Conservation (phyloP, 1,140 invertebrate species). For the Archegozetes longisetosus region DNA sequence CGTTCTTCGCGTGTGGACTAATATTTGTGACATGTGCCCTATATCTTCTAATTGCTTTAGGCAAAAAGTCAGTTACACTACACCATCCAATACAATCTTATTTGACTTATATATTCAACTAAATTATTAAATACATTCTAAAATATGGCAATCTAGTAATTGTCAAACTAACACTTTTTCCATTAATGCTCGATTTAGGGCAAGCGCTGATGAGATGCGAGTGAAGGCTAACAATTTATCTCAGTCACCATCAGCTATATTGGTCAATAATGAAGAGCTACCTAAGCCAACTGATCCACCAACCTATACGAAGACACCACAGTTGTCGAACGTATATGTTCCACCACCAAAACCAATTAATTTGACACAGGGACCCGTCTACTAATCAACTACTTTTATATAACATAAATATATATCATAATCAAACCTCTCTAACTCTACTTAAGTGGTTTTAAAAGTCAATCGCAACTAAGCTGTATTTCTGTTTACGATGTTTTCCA, state of each 20-base stretch:
- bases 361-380: too few species aligned
- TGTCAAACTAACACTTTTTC: too few species aligned
- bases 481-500: too few species aligned
- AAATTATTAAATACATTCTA: too few species aligned
- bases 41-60: constrained; percentile 81
- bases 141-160: too few species aligned
- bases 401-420: too few species aligned
- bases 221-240: background rate
- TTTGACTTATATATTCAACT: too few species aligned
- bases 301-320: background rate
- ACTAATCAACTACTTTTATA: background rate
- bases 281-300: background rate
- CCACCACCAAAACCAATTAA: background rate
- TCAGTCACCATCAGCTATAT: background rate
- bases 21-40: constrained; percentile 73
- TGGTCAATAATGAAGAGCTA: constrained; percentile 12
- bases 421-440: too few species aligned
- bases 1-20: constrained; percentile 66
- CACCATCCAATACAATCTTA: too few species aligned
- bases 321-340: background rate
- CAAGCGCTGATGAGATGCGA: constrained; percentile 5
- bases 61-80: constrained; percentile 34
- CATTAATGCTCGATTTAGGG: too few species aligned
- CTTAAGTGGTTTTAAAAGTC: too few species aligned
- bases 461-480: too few species aligned